Conservation (phyloP, 2,113 vertebrate genomes). For the Leiothrix lutea region DNA sequence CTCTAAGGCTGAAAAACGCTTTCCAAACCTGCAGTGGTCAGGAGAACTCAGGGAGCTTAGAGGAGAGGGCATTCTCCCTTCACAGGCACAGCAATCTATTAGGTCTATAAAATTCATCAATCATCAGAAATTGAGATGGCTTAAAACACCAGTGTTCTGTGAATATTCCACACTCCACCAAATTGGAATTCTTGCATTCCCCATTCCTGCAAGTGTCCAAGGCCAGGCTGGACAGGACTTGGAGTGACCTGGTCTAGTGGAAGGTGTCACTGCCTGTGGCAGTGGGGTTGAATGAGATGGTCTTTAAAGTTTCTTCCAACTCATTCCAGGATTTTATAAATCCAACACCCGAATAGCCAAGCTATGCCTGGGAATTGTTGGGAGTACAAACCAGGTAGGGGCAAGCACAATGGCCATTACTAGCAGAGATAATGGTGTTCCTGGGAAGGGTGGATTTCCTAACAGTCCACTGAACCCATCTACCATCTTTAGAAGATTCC, state of each 20-base stretch:
- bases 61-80: neutral
- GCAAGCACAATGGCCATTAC: accelerated
- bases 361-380: neutral
- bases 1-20: neutral
- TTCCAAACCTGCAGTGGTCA: neutral
- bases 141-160: neutral
- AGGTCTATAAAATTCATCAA: accelerated
- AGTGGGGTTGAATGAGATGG: neutral
- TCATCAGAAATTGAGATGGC: accelerated
- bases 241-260: neutral
- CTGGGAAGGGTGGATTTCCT: neutral
- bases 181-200: neutral
- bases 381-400: neutral
- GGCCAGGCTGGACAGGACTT: neutral
- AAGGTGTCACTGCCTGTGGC: neutral
- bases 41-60: neutral
- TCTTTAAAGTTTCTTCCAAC: neutral
- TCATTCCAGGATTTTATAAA: neutral
- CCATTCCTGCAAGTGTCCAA: neutral
- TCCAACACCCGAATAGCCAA: neutral
- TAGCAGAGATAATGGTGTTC: neutral
- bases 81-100: accelerated
- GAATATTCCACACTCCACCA: neutral
- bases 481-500: no score
- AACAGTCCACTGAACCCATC: accelerated